Conservation (phyloP, 2,113 vertebrate genomes). For the Spea multiplicata region DNA sequence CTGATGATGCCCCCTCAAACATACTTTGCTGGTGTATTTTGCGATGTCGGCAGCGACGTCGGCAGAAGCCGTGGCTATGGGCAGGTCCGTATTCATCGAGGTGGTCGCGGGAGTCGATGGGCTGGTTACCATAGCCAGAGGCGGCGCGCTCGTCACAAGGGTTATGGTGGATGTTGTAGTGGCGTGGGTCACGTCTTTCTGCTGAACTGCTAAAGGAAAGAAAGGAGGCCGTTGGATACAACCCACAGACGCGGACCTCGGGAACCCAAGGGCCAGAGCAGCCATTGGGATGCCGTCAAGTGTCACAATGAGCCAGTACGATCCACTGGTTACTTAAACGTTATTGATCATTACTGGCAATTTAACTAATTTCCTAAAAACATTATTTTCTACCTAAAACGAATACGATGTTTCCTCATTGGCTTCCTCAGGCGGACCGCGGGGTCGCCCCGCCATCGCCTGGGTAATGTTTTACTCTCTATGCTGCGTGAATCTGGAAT, state of each 20-base stretch:
- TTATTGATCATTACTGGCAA: too few species aligned
- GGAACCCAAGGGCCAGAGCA: too few species aligned
- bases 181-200: constrained; percentile 85
- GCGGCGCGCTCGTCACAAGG: constrained; percentile 84
- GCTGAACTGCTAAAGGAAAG: constrained; percentile 74
- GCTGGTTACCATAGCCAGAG: constrained; percentile 75
- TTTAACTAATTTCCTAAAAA: too few species aligned
- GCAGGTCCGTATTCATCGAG: constrained; percentile 77
- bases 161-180: constrained; percentile 85
- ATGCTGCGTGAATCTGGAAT: too few species aligned
- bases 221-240: background rate
- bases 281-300: too few species aligned
- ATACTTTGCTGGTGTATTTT: constrained; percentile 95
- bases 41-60: constrained; percentile 94
- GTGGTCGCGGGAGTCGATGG: constrained; percentile 76
- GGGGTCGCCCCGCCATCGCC: too few species aligned
- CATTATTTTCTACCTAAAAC: too few species aligned
- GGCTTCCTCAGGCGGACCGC: too few species aligned
- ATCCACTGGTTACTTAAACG: too few species aligned
- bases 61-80: constrained; percentile 88
- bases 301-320: too few species aligned
- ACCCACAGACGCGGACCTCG: background rate
- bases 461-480: too few species aligned
- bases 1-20: constrained; percentile 36
- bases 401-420: too few species aligned